phyloP scores from a whole-genome alignment of 2,113 vertebrate species.

The Numenius arquata region DNA sequence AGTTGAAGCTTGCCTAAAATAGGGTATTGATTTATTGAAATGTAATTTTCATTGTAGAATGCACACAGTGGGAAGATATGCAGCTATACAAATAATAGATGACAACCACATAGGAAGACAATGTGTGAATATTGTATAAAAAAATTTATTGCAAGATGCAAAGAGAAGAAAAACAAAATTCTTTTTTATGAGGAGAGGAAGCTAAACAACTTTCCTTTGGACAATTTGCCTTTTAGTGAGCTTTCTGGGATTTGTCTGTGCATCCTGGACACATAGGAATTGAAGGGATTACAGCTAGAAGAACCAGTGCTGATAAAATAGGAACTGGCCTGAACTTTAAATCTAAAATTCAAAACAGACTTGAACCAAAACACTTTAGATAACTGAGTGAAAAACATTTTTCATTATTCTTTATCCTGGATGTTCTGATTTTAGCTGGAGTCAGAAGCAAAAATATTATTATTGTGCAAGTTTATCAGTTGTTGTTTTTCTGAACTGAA shows the following conservation, averaged over 20 bases:
- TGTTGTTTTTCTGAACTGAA: not conserved
- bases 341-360: not conserved
- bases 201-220: not conserved
- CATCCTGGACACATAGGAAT: not conserved
- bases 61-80: not conserved
- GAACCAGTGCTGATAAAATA: not conserved
- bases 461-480: not conserved
- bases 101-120: not conserved
- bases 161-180: not conserved
- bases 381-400: not conserved
- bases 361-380: not conserved
- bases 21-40: not conserved
- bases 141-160: not conserved
- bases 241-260: not conserved
- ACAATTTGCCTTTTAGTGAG: not conserved
- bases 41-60: not conserved
- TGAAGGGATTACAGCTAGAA: not conserved
- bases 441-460: not conserved
- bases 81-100: not conserved
- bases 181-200: not conserved
- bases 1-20: not conserved
- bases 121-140: not conserved
- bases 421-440: not conserved
- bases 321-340: not conserved
- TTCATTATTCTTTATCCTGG: not conserved